phyloP scores from a whole-genome alignment of 2,797 vertebrate genomes.

The Momotus momota region DNA sequence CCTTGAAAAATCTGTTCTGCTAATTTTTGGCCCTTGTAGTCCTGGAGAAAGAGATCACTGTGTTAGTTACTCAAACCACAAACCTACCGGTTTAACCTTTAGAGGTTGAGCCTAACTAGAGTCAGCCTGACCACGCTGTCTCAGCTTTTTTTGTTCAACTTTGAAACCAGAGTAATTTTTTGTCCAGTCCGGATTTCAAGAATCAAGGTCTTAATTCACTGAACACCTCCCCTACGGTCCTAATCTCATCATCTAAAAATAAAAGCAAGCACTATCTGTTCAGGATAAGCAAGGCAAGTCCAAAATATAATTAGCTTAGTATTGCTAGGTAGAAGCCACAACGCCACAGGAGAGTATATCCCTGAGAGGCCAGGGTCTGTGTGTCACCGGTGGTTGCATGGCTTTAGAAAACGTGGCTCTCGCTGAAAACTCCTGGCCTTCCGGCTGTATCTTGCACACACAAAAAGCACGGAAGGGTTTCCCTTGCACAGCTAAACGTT shows the following conservation, averaged over 20 bases:
- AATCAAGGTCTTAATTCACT: background rate
- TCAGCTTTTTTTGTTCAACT: background rate
- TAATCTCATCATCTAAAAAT: background rate
- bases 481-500: accelerated
- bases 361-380: accelerated
- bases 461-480: accelerated
- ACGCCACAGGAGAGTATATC: accelerated
- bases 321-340: accelerated
- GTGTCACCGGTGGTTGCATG: background rate
- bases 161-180: background rate
- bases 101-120: background rate
- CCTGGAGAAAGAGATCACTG: slow-evolving; percentile 78
- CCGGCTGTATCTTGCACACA: accelerated
- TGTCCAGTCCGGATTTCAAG: background rate
- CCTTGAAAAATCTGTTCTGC: slow-evolving; percentile 99
- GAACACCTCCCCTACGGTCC: background rate
- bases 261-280: background rate
- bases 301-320: background rate
- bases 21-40: slow-evolving; percentile 98
- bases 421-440: background rate
- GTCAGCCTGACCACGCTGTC: background rate
- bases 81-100: background rate
- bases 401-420: background rate
- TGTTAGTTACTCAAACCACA: background rate
- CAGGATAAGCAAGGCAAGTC: background rate